Base-by-base conservation (phyloP, 2,888 invertebrate species). In the Andrena haemorrhoa region DNA sequence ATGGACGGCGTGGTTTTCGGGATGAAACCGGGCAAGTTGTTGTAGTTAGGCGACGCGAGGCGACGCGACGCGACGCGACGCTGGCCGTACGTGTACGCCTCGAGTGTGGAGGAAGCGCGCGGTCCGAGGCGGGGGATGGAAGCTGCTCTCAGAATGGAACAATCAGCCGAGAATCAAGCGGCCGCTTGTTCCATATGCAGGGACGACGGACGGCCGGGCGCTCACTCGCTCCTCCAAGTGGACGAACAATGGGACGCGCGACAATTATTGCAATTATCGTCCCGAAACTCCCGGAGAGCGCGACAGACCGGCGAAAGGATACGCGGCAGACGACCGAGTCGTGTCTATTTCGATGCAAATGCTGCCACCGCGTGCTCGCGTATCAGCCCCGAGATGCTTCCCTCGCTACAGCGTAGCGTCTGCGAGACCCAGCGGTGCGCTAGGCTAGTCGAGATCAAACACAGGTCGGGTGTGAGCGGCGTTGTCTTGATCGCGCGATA, bases 121-220 rank as follows among this genome's bases (percentile, higher is more conserved):
- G 76, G 68, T 60, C 71, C 71, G 60, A 69, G 63, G 65, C 60
- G 83, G 70, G 83, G 85, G 82, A 83, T 82, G 83, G 86, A 89
- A 87, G 63, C 86, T 82, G 86, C 92, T 92, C 91, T 92, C 91
- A 93, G 93, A 93, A 93, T 93, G 91, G 93, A 93, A 93, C 93
- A 93, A 93, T 93, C 93, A 93, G 91, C 86, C 88, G 91, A 91
- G 93, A 93, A 93, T 93, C 93, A 93, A 93, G 93, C 93, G 91
- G 92, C 90, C 93, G 92, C 93, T 93, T 93, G 93, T 93, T 93
- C 92, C 88, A 90, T 89, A 90, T 90, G 91, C 90, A 84, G 85
- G 89, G 87, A 86, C 83, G 86, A 83, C 87, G 89, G 89, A 89
- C 90, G 88, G 75, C 86, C 58, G 56, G 88, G 86, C 83, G 68